Base-by-base conservation (phyloP, 2,888 invertebrate species). In the Prosopocoilus inquinatus region DNA sequence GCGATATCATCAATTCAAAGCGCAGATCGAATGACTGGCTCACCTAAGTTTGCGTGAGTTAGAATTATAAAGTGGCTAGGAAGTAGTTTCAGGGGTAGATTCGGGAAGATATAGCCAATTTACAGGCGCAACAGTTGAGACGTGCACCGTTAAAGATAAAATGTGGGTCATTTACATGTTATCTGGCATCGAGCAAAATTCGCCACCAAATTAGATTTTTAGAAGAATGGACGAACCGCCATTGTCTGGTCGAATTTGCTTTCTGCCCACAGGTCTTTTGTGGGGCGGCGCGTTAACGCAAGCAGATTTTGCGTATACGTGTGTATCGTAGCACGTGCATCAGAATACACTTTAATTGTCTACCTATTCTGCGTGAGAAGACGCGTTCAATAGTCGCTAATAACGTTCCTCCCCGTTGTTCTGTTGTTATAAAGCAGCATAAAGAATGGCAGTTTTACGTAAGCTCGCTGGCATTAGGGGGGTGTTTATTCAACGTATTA, bases 341-440 rank as follows among this genome's bases (percentile, higher is more conserved):
- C 57, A 64, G 67, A 68, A 68, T 66, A 64, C 64, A 15, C 60
- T 63, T 67, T 68, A 68, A 68, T 68, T 68, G 68, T 65, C 61
- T 66, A 68, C 67, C 68, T 68, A 66, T 67, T 67, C 65, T 61
- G 52, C 60, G 60, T 60, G 63, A 66, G 46, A 50, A 54, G 43
- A 47, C 35, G 32, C 41, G 11, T 28, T 61, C 51, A 59, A 61
- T 61, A 51, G 57, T 45, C 50, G 45, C 55, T 55, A 57, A 55
- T 55, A 57, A 54, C 50, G 44, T 50, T 50, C 49, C 50, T 47
- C 54, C 51, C 53, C 54, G 44, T 39, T 39, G 35, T 45, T 51
- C 46, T 46, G 46, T 55, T 46, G 46, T 55, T 51, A 34, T 50
- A 12, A 44, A 50, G 55, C 50, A 35, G 35, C 43, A 16, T 34